Base-by-base conservation (phyloP, 2,113 vertebrate genomes). In the Sialia sialis region DNA sequence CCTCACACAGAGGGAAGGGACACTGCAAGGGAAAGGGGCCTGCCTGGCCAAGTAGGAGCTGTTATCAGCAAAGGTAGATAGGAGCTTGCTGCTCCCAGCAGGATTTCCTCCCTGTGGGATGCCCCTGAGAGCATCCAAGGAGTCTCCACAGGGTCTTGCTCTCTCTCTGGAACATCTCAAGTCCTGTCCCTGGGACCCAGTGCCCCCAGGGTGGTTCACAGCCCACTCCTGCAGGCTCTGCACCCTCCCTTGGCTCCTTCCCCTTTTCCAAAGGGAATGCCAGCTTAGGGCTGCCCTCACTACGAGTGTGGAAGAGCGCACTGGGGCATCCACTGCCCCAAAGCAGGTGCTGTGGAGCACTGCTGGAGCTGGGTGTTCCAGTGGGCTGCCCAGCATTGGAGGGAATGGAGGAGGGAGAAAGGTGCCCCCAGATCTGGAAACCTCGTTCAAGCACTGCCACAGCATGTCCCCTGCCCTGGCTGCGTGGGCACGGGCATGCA, bases 401-500 rank as follows among this genome's bases (percentile, higher is more conserved):
- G 41, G 27, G 36, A 30, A 56, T 0, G 0, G 36, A 36, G 59
- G 66, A 48, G 21, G 43, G 11, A 52, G 4, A 8, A 58, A 29
- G 29, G 20, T 67, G 22, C 39, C 52, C 8, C 1, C 32, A 43
- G 48, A 13, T 3, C 32, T 51, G 55, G 43, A 67, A 46, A 43
- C 23, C 23, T 67, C 3, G 2, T 17, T 44, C 5, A 59, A 77
- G 43, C 39, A n/a, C 63, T 70, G 85, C 77, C 84, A 67, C 60
- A 58, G 55, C 52, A 6, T 16, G 16, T 51, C 16, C 20, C 54
- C 41, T 43, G 34, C 51, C 55, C 20, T 25, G 36, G 52, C 60
- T 70, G 60, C 4, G 0, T 2, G 51, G 60, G 64, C 67, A 22
- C 0, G 2, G 70, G 14, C 48, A 6, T 3, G 15, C 29, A 9